Conservation (phyloP, 1,140 invertebrate species). For the Saccostrea glomerata region DNA sequence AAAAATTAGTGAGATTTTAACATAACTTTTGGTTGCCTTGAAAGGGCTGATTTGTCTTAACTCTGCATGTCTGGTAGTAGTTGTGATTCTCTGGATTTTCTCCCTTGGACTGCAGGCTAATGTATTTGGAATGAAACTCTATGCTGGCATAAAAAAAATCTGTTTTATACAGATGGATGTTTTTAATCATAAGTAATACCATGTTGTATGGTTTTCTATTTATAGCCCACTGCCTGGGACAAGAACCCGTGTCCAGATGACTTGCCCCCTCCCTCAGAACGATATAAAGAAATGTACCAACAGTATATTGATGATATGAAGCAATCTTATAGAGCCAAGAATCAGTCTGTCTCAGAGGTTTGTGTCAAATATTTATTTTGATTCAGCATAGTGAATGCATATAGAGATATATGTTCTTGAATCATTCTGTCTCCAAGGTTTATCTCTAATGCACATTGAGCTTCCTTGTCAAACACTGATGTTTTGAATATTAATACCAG, state of each 20-base stretch:
- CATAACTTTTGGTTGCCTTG: no score
- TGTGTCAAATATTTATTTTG: neutral
- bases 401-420: neutral
- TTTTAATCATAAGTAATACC: no score
- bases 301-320: constrained; percentile 73
- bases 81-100: no score
- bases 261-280: constrained; percentile 63
- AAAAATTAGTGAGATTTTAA: no score
- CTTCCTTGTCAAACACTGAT: neutral
- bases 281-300: constrained; percentile 70
- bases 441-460: neutral
- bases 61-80: no score
- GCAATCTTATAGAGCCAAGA: constrained; percentile 60
- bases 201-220: neutral
- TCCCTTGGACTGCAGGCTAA: no score
- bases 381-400: no score
- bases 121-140: no score
- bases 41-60: no score
- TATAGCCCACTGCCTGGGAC: constrained; percentile 73
- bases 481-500: no score
- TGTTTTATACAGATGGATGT: no score
- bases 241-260: constrained; percentile 68
- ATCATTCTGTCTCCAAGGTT: neutral
- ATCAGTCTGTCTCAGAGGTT: constrained; percentile 40
- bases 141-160: no score